These are phyloP conservation scores for Ariolimax columbianus DNA, from an alignment of 2,888 invertebrate species.

Conservation along the genomic window DNA sequence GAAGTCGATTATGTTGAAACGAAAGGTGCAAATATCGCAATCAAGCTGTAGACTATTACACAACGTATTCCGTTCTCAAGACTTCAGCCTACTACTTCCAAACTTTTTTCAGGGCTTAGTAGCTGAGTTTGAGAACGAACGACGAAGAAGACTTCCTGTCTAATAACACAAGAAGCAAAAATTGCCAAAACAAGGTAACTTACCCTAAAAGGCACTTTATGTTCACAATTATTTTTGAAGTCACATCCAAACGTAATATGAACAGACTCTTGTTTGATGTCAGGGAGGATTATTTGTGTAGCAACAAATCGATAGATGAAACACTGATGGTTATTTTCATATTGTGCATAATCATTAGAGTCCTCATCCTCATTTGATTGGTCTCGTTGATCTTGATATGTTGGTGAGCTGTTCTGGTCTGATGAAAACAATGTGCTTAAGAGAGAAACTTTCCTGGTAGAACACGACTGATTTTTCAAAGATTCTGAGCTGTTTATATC, in stretches of 20 bases:
- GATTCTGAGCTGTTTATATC: conserved; percentile 35
- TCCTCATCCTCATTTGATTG: neutral
- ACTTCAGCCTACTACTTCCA: too few species aligned
- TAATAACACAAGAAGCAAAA: too few species aligned
- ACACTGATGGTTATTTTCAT: conserved; percentile 24
- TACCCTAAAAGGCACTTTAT: conserved; percentile 43
- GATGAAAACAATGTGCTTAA: neutral
- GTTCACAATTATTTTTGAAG: conserved; percentile 42
- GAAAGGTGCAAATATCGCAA: too few species aligned
- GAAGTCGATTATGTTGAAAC: too few species aligned
- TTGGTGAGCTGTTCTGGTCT: conserved; percentile 3
- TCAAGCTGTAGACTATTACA: too few species aligned
- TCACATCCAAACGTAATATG: conserved; percentile 48
- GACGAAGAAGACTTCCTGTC: too few species aligned
- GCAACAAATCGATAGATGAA: conserved; percentile 43
- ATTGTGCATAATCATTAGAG: too few species aligned
- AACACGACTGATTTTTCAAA: conserved; percentile 51
- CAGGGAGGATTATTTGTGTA: conserved; percentile 17
- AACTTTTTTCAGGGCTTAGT: too few species aligned
- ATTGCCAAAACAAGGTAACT: conserved; percentile 1
- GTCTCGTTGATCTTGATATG: neutral
- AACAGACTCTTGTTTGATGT: conserved; percentile 42
- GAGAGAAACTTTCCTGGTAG: conserved; percentile 26
- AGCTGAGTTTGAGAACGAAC: too few species aligned
- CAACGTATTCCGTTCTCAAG: too few species aligned